Percentiles rank a stretch among this genome's conserved stretches.
Evolutionary conservation across 2,797 vertebrate species (phyloP).

Genomic region (Halcyon badia): DNA sequence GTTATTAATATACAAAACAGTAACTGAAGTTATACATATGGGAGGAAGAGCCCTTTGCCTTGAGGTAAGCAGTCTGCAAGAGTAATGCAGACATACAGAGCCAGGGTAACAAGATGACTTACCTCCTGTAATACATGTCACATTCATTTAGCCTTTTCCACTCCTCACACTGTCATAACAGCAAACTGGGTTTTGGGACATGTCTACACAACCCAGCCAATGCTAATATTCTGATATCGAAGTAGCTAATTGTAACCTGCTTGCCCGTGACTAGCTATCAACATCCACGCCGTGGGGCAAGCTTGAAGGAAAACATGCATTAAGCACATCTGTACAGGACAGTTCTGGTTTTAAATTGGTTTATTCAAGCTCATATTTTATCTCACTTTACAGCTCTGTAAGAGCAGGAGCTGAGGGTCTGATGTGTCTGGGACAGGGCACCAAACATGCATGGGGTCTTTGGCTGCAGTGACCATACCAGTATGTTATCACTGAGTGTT

Average conservation of each 20-base stretch:
- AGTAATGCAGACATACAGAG: not conserved
- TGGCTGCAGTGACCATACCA: not conserved
- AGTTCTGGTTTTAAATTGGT: not conserved
- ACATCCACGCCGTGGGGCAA: not conserved
- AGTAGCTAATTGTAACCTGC: not conserved
- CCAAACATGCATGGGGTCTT: rapidly evolving
- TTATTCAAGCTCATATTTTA: not conserved
- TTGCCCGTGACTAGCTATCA: rapidly evolving
- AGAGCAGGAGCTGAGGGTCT: not conserved
- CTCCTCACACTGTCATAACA: not conserved
- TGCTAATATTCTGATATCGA: not conserved
- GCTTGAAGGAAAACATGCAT: not conserved
- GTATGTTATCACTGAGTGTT: not conserved
- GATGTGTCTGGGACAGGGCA: not conserved
- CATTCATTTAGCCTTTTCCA: not conserved
- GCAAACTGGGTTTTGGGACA: not conserved
- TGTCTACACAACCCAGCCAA: not conserved
- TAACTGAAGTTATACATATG: not conserved
- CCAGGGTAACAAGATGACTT: not conserved
- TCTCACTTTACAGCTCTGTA: not conserved
- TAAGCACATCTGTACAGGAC: not conserved
- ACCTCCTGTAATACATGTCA: not conserved
- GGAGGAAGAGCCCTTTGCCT: not conserved
- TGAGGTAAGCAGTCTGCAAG: not conserved
- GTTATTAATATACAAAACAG: not conserved